Base-by-base conservation (phyloP, 2,888 invertebrate species). In the Junonia oenone region DNA sequence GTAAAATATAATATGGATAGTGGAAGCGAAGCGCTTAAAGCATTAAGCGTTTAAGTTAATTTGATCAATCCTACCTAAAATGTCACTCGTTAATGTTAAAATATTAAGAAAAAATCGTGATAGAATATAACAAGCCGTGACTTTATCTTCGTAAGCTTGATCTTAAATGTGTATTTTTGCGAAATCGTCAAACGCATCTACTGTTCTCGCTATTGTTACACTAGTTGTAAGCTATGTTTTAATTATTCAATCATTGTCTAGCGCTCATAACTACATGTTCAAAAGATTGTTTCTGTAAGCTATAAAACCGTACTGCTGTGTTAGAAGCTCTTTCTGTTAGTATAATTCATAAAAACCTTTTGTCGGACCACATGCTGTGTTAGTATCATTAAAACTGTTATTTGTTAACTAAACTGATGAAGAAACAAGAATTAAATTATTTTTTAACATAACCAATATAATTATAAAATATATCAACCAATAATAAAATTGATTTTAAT, bases 21-120 rank as follows among this genome's bases (percentile, higher is more conserved):
- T 64, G 60, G 63, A 64, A 64, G 67, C 65, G 52, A 70, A 68
- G 70, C 70, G 63, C 66, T 66, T 60, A 52, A 43, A 68, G 69
- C 69, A 64, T 61, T 58, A 58, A 59, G 61, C 58, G 55, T 62
- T 59, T 53, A 33, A 46, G 22, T 2, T 22, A 26, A n/a, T 26
- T 43, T 13, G 8, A 26, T 13, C 26, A 26, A 17, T 43, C 40
- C 38, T 15, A 31, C 53, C 31, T 54, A 19, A 31, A 17, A 33
- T 54, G 13, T 43, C 13, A 26, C 13, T 40, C 15, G 17, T 19
- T 38, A 9, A 47, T 14, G 6, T 46, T 40, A n/a, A 17, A 55
- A 53, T 14, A 50, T 26, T 48, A 22, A 48, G 31, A 53, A 57
- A 54, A 53, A 59, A 56, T 55, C 43, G 46, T 56, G 49, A 56